Conservation (phyloP, 1,140 invertebrate species). For the Drusus annulatus region DNA sequence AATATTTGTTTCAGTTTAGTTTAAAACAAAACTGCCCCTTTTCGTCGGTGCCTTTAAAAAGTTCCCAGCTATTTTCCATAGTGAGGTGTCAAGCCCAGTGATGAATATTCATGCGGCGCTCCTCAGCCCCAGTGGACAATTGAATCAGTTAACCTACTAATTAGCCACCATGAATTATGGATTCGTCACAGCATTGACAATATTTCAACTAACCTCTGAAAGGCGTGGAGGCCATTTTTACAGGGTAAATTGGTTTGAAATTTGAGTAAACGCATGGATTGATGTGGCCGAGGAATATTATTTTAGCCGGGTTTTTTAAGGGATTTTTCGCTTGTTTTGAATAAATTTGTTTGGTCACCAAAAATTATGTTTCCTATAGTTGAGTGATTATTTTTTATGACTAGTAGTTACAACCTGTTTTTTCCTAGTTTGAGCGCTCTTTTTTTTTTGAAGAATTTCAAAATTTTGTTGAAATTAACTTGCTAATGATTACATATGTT, state of each 20-base stretch:
- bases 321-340: too few species aligned
- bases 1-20: not conserved
- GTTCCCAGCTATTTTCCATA: slow-evolving; percentile 13
- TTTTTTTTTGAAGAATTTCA: too few species aligned
- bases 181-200: slow-evolving; percentile 22
- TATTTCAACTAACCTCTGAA: slow-evolving; percentile 38
- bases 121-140: slow-evolving; percentile 38
- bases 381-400: too few species aligned
- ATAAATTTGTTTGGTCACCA: too few species aligned
- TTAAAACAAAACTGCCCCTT: not conserved
- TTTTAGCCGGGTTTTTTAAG: not conserved
- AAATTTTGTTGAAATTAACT: too few species aligned
- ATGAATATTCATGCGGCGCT: slow-evolving; percentile 35
- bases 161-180: slow-evolving; percentile 39
- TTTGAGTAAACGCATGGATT: not conserved
- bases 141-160: slow-evolving; percentile 44
- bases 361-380: too few species aligned
- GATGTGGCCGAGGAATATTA: not conserved
- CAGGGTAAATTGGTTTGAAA: not conserved
- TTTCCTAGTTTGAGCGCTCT: too few species aligned
- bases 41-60: not conserved
- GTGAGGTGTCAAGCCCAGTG: slow-evolving; percentile 14
- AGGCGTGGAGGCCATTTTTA: not conserved
- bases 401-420: too few species aligned
- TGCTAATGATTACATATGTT: too few species aligned